Evolutionary conservation across 2,888 invertebrate genomes (phyloP).

Genomic region (Monopis laevigella): DNA sequence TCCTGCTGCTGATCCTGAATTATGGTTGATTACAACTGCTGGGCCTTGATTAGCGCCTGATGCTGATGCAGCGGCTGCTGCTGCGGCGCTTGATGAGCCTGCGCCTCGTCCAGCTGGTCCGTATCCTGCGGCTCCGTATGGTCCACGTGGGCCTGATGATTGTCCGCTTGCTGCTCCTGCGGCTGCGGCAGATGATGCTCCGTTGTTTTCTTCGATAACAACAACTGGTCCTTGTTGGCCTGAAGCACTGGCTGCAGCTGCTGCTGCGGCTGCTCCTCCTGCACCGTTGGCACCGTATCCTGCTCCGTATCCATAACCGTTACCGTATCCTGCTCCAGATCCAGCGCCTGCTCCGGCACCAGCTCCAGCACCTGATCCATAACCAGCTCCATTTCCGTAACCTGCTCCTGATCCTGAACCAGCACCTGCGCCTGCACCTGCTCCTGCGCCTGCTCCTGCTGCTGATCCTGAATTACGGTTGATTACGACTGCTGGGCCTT

Average conservation of each 20-base stretch:
- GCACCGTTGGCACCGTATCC: background rate
- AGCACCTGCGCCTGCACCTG: background rate
- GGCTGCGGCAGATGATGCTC: background rate
- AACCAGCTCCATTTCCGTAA: background rate
- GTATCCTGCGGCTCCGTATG: background rate
- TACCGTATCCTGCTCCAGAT: background rate
- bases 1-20: conserved; percentile 1
- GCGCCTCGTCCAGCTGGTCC: background rate
- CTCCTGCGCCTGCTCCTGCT: background rate
- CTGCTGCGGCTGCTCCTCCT: background rate
- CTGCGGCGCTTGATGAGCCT: background rate
- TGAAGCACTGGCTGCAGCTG: background rate
- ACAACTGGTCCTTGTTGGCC: background rate
- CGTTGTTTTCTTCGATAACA: background rate
- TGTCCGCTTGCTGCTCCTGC: background rate
- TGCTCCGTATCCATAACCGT: background rate
- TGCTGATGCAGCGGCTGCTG: background rate
- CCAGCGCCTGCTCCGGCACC: conserved; percentile 9
- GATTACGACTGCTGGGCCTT: background rate
- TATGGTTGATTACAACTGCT: background rate
- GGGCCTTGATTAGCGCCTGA: background rate
- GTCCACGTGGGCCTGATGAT: background rate
- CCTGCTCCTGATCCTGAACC: conserved; percentile 3
- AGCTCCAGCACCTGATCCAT: conserved; percentile 1
- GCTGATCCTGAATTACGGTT: background rate